phyloP scores from a whole-genome alignment of 2,113 vertebrate genomes.

The Apistogramma diplotaenia region DNA sequence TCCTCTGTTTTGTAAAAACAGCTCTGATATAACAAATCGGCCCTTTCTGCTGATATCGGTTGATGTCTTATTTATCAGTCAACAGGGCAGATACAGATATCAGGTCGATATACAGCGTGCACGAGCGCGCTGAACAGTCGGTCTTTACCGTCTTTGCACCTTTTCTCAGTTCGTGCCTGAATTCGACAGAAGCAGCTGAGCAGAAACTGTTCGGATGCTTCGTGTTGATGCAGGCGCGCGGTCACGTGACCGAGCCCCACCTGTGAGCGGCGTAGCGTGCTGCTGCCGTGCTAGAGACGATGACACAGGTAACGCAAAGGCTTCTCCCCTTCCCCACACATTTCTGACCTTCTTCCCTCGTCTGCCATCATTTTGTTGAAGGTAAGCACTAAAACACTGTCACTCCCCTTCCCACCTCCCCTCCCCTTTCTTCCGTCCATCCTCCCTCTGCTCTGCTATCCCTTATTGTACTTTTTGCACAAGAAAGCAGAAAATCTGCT shows the following conservation, averaged over 20 bases:
- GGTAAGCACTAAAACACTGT: slow-evolving; percentile 46
- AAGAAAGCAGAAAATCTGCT: slow-evolving; percentile 76
- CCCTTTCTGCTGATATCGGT: neutral
- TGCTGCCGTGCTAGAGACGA: neutral
- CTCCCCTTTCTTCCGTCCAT: neutral
- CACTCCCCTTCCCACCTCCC: slow-evolving; percentile 10
- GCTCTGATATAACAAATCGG: too few relatives aligned
- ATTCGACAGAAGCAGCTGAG: neutral
- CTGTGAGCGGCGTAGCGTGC: neutral
- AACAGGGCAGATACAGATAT: neutral
- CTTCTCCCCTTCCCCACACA: neutral
- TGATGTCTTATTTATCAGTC: neutral
- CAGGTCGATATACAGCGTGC: accelerated
- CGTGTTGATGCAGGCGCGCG: neutral
- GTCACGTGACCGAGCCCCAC: neutral
- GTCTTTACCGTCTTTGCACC: accelerated
- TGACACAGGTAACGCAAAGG: neutral
- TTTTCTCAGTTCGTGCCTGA: neutral
- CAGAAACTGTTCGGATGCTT: neutral
- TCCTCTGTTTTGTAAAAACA: too few relatives aligned
- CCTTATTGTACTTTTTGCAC: slow-evolving; percentile 69
- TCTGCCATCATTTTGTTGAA: slow-evolving; percentile 29
- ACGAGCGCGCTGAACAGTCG: neutral
- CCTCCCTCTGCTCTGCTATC: neutral
- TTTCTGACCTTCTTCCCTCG: slow-evolving; percentile 25